Evolutionary conservation across 2,888 invertebrate genomes (phyloP), one percentile per base, ranked within the genome.

Genomic region (Aproaerema taeniolella): DNA sequence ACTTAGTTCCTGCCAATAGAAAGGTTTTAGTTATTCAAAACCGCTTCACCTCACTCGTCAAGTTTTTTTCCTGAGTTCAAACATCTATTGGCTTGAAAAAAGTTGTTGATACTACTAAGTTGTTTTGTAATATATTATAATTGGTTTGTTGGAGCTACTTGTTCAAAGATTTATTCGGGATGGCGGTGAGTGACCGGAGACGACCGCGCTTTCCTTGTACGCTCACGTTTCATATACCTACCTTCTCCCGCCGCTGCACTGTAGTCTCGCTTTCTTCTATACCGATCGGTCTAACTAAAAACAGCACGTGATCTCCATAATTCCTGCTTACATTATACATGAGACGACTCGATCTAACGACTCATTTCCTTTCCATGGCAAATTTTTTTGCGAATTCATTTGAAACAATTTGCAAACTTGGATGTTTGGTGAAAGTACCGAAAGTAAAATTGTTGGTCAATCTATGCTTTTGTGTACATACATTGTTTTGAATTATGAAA

Each of bases 111-210:
- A n/a, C n/a, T n/a, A n/a, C n/a, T n/a, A n/a, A n/a, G n/a, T 3
- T 34, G 25, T 34, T 43, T 46, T 46, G 38, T 46, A 46, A 46
- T 46, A 43, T 42, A 44, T 43, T 31, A 39, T 34, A 20, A 35
- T 43, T 11, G n/a, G 13, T 30, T 6, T 20, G 7, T 20, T 20
- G 20, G 4, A 7, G 4, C 7, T 20, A 30, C 13, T 11, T 30
- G 13, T 30, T 12, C 6, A 30, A 13, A 7, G 30, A 30, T 30
- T 30, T 5, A 30, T 30, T 5, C 7, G 30, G 5, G 25, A n/a
- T 15, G 14, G 8, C 57, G 68, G 74, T 73, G 72, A 70, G 48
- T 75, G 76, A 74, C 71, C 67, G 55, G 41, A 36, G 42, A 24
- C 60, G 58, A 50, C 52, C 53, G 51, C 11, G 38, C 38, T 13